These are phyloP conservation scores for Galbula dea DNA, from an alignment of 2,113 vertebrate species.

Conservation along the genomic window DNA sequence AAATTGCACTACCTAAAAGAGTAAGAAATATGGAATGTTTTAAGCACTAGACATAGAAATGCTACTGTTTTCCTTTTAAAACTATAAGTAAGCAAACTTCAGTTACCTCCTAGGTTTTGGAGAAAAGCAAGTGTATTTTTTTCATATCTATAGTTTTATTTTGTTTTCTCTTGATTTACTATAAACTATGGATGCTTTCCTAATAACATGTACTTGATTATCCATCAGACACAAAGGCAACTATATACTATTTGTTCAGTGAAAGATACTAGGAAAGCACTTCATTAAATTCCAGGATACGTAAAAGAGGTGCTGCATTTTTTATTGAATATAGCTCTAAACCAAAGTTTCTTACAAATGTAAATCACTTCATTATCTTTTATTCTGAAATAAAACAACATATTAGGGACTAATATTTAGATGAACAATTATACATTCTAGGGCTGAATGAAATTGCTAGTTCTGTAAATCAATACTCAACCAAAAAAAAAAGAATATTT, in stretches of 20 bases:
- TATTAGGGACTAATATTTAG: neutral
- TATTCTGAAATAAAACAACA: neutral
- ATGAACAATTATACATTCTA: neutral
- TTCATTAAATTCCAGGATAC: neutral
- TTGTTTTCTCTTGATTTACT: neutral
- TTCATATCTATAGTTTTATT: neutral
- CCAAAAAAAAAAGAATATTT: neutral
- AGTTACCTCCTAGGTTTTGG: neutral
- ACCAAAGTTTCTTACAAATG: neutral
- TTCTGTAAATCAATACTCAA: neutral
- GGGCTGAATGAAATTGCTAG: neutral
- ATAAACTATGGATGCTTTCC: neutral
- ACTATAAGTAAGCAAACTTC: neutral
- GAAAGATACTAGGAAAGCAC: neutral
- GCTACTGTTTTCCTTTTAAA: neutral
- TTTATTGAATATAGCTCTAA: neutral
- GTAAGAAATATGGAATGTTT: neutral
- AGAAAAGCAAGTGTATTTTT: neutral
- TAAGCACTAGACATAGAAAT: neutral
- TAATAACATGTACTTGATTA: neutral
- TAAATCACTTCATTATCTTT: neutral
- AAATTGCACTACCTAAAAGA: neutral
- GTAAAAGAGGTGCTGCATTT: neutral
- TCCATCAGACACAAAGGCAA: neutral
- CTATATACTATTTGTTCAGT: neutral